These are phyloP conservation scores for Chaunax sp. DNA, from an alignment of 2,797 vertebrate genomes.

Conservation along the genomic window DNA sequence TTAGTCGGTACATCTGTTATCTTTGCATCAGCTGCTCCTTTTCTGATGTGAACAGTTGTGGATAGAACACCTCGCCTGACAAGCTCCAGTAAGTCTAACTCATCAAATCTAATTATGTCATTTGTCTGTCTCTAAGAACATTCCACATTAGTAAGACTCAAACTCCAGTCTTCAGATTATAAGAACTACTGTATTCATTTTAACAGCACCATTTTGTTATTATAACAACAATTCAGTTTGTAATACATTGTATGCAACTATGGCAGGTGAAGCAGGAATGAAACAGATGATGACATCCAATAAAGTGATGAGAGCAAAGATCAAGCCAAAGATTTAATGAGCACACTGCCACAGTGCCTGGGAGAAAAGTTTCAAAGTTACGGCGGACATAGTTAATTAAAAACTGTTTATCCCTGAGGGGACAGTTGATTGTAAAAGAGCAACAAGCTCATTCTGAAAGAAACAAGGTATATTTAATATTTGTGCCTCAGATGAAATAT, in stretches of 20 bases:
- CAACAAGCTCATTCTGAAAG: slow-evolving; percentile 38
- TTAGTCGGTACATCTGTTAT: slow-evolving; percentile 9
- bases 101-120: slow-evolving; percentile 12
- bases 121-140: neutral
- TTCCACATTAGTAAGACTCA: neutral
- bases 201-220: neutral
- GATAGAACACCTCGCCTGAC: accelerated
- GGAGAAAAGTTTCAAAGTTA: slow-evolving; percentile 52
- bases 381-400: slow-evolving; percentile 63
- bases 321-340: slow-evolving; percentile 48
- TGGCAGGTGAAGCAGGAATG: slow-evolving; percentile 19
- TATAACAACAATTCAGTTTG: neutral
- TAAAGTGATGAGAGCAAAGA: slow-evolving; percentile 37
- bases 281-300: slow-evolving; percentile 23
- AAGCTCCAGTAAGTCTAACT: neutral
- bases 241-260: slow-evolving; percentile 1
- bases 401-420: slow-evolving; percentile 66
- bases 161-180: slow-evolving; percentile 8
- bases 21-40: slow-evolving; percentile 14
- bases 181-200: neutral
- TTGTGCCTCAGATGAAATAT: too few relatives aligned
- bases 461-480: neutral
- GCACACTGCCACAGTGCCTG: slow-evolving; percentile 26
- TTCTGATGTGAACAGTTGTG: too few relatives aligned
- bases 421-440: slow-evolving; percentile 43